Conservation (phyloP, 2,797 vertebrate species). For the Phrynocephalus forsythii region DNA sequence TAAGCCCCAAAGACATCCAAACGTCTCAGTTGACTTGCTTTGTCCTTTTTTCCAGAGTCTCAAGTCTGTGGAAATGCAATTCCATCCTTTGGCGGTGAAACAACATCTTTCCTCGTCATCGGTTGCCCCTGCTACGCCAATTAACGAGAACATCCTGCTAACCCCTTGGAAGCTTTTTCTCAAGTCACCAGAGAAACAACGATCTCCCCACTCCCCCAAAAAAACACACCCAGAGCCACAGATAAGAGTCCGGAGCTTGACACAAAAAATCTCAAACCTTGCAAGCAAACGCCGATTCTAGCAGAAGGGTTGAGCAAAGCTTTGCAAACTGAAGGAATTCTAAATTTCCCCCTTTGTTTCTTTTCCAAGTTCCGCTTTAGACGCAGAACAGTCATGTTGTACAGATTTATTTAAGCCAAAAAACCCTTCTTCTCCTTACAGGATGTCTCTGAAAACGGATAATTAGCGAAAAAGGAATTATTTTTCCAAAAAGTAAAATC, state of each 20-base stretch:
- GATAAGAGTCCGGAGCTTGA: not conserved
- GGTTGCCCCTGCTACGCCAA: not conserved
- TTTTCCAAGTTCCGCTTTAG: conserved; percentile 52
- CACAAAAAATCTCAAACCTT: not conserved
- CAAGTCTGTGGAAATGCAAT: conserved; percentile 32
- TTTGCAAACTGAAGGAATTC: conserved; percentile 14
- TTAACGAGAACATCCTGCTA: conserved; percentile 39
- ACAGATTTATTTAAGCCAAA: conserved; percentile 56
- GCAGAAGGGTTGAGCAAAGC: not conserved
- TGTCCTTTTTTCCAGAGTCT: conserved; percentile 44
- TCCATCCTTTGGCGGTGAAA: conserved; percentile 31
- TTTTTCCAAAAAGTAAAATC: conserved; percentile 32
- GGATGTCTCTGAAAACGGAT: conserved; percentile 51
- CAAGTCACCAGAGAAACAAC: not conserved
- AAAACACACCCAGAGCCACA: no score
- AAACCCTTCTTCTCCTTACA: conserved; percentile 63
- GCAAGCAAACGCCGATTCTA: not conserved
- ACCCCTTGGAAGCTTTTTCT: conserved; percentile 27
- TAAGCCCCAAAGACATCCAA: conserved; percentile 52
- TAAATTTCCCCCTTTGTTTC: conserved; percentile 47
- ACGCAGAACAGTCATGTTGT: conserved; percentile 68
- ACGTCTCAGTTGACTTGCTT: conserved; percentile 48
- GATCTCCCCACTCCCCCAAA: not conserved
- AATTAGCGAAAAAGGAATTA: conserved; percentile 57
- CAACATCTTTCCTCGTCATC: conserved; percentile 23